Evolutionary conservation across 2,797 vertebrate species (phyloP).

Genomic region (Poecilia velifera): DNA sequence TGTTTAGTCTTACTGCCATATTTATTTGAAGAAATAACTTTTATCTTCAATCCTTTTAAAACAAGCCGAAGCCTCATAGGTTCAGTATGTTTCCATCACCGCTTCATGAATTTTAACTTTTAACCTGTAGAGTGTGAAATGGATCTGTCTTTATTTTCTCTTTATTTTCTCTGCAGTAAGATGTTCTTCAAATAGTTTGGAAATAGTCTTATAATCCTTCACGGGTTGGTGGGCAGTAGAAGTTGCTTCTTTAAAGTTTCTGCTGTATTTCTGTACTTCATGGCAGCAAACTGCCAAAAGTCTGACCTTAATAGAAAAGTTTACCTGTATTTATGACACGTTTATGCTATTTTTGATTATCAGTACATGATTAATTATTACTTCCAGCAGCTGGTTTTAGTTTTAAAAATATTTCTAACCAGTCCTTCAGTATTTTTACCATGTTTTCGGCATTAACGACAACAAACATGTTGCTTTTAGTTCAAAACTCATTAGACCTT

Average conservation of each 20-base stretch:
- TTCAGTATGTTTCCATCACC: not conserved
- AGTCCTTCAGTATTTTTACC: not conserved
- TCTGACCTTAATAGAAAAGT: not conserved
- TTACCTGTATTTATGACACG: not conserved
- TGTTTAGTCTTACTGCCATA: not conserved
- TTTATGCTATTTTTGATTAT: not conserved
- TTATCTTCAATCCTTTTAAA: not conserved
- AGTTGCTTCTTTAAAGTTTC: not conserved
- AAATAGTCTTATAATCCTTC: not conserved
- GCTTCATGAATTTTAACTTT: not conserved
- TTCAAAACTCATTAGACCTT: not conserved
- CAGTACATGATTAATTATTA: not conserved
- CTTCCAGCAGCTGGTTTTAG: not conserved
- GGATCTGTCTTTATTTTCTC: not conserved
- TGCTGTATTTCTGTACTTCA: not conserved
- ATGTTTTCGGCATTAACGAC: not conserved
- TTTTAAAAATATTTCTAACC: not conserved
- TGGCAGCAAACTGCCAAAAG: not conserved
- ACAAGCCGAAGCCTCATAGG: not conserved
- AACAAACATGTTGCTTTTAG: not conserved
- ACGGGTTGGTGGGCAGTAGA: not conserved
- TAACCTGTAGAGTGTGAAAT: not conserved
- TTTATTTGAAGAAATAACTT: not conserved
- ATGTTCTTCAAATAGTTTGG: not conserved
- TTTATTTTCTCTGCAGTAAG: not conserved